These are phyloP conservation scores for Dromaius novaehollandiae DNA, from an alignment of 2,113 vertebrate genomes.

Conservation along the genomic window DNA sequence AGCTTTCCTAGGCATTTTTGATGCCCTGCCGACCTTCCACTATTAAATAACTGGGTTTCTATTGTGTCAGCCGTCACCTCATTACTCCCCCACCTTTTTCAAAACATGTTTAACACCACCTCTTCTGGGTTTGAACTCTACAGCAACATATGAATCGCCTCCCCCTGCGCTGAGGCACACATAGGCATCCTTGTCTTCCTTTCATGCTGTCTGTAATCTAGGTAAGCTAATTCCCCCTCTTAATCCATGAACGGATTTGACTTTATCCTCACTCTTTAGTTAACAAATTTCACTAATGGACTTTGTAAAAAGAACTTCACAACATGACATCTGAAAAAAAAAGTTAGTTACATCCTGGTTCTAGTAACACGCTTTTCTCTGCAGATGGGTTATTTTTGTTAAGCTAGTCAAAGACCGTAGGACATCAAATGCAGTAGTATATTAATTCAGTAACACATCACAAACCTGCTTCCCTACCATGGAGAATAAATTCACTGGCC, in stretches of 20 bases:
- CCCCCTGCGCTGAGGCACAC: not conserved
- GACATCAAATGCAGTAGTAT: not conserved
- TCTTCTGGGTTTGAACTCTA: not conserved
- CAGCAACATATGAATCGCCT: not conserved
- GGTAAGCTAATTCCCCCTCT: not conserved
- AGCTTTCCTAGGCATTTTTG: not conserved
- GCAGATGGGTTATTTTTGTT: not conserved
- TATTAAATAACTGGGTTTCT: not conserved
- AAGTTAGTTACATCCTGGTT: not conserved
- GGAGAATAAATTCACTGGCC: not conserved
- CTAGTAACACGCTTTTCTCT: not conserved
- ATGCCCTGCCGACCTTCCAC: not conserved
- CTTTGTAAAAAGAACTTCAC: not conserved
- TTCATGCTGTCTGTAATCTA: not conserved
- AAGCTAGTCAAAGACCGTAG: not conserved
- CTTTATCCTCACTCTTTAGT: not conserved
- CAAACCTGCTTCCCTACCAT: not conserved
- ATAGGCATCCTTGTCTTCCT: not conserved
- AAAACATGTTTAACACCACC: fast-evolving
- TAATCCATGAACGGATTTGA: not conserved
- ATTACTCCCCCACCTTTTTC: not conserved
- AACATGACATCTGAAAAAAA: not conserved
- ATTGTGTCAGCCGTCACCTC: not conserved
- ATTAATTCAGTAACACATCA: not conserved
- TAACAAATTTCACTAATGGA: conserved; percentile 16